These are phyloP conservation scores for Elephas maximus DNA, from an alignment of 2,113 vertebrate species.

Conservation along the genomic window DNA sequence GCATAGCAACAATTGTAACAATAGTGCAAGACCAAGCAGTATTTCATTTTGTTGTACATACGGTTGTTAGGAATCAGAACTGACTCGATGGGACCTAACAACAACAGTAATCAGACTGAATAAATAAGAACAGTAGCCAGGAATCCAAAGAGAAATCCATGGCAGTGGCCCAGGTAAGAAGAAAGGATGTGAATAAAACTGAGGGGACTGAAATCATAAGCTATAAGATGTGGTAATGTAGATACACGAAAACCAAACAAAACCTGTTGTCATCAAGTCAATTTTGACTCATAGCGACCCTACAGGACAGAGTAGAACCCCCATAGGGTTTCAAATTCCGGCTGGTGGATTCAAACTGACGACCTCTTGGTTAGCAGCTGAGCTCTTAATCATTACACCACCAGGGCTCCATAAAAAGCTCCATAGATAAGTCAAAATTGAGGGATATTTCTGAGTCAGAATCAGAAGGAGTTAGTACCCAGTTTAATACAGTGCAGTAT, in stretches of 20 bases:
- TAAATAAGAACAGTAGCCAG: not conserved
- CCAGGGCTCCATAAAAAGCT: not conserved
- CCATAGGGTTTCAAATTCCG: too few relatives aligned
- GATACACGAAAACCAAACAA: not conserved
- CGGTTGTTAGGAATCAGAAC: too few relatives aligned
- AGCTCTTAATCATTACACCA: too few relatives aligned
- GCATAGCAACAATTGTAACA: too few relatives aligned
- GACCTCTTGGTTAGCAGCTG: too few relatives aligned
- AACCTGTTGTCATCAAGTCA: too few relatives aligned
- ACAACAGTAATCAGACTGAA: not conserved
- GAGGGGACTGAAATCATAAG: not conserved
- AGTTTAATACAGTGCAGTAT: accelerated
- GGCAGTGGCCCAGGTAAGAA: not conserved
- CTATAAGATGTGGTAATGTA: not conserved
- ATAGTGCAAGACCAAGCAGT: too few relatives aligned
- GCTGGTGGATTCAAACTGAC: too few relatives aligned
- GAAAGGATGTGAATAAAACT: not conserved
- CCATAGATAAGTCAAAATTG: not conserved
- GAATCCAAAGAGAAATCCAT: not conserved
- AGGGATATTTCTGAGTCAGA: not conserved
- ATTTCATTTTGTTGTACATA: too few relatives aligned
- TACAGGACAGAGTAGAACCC: too few relatives aligned
- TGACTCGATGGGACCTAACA: too few relatives aligned
- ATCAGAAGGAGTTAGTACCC: not conserved
- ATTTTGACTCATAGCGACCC: too few relatives aligned